Evolutionary conservation across 92 coral and sea anemone species (phyloP).

Genomic region (Porites lobata): DNA sequence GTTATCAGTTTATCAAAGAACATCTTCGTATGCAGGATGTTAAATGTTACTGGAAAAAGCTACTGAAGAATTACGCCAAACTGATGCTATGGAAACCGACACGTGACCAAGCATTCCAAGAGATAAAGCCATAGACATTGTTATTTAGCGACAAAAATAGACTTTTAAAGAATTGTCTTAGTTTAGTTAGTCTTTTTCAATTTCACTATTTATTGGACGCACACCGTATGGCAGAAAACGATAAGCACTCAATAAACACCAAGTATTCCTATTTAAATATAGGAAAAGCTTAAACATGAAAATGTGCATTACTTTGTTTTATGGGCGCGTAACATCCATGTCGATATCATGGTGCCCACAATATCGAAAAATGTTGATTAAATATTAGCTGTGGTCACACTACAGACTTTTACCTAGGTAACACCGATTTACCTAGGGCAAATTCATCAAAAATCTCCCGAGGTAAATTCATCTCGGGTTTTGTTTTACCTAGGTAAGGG

Average conservation of each 20-base stretch:
- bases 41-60: constrained; percentile 89
- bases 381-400: no score
- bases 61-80: constrained; percentile 87
- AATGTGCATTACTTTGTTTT: no score
- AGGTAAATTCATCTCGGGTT: no score
- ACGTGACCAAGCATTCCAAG: constrained; percentile 68
- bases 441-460: no score
- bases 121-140: constrained; percentile 55
- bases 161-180: not conserved
- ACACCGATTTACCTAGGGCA: no score
- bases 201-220: constrained; percentile 13
- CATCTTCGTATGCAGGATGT: constrained; percentile 96
- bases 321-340: no score
- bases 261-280: not conserved
- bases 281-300: no score
- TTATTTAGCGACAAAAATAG: not conserved
- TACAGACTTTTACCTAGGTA: no score
- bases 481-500: no score
- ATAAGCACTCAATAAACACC: not conserved
- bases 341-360: no score
- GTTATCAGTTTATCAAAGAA: constrained; percentile 87
- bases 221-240: not conserved
- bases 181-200: constrained; percentile 22
- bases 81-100: constrained; percentile 84
- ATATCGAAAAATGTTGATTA: no score